Base-by-base conservation (phyloP, 2,888 invertebrate genomes). In the Autographa pulchrina region DNA sequence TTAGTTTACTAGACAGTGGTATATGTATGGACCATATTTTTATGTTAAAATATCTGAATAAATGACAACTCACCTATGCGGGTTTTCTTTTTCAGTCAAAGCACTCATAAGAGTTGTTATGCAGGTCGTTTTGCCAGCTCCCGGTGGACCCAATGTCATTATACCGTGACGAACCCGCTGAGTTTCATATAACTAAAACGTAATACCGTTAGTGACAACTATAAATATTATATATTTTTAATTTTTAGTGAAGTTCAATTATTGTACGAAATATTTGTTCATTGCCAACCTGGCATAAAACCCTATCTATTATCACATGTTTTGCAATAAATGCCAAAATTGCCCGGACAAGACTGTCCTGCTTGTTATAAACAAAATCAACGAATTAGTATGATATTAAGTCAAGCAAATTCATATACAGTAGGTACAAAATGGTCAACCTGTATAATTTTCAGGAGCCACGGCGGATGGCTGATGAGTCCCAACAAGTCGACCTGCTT, bases 161-260 rank as follows among this genome's bases (percentile, higher is more conserved):
- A 99, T 99, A 13, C 99, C 99, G 89, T 99, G 99, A 13, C 99
- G 97, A 0, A 99, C 99, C 80, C 98, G 96, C 93, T 99, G 99
- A 0, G 99, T 99, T 94, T 99, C 99, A 89, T 98, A 99, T 66
- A 99, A 94, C 97, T 99, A 38, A 88, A 91, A 77, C 18, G 7
- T n/a, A 59, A 31, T 14, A 25, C n/a, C 11, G 16, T 25, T 31
- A 58, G 58, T 25, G 25, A 25, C 3, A 25, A 25, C 25, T 25
- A 25, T 3, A 3, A 25, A 25, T 25, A n/a, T 1, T n/a, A n/a
- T n/a, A n/a, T 25, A 25, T 25, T 25, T 25, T 25, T 25, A 25
- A 25, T 25, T 25, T 25, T 25, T 25, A 25, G 25, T n/a, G n/a
- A n/a, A n/a, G n/a, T n/a, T n/a, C n/a, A n/a, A n/a, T 25, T 25